phyloP scores from a whole-genome alignment of 2,113 vertebrate species.

The Amia ocellicauda region DNA sequence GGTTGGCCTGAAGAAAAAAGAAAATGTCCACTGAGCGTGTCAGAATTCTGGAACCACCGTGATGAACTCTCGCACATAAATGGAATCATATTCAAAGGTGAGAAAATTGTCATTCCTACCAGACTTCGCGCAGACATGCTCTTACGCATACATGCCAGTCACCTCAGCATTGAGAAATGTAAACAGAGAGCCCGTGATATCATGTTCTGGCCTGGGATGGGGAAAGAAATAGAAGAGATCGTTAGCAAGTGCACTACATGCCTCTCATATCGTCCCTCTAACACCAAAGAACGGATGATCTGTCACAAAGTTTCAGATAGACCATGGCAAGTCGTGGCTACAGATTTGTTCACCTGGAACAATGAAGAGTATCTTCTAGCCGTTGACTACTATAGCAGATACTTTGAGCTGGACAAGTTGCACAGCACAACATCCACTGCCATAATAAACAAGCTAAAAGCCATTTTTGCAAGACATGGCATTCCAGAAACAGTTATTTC shows the following conservation, averaged over 20 bases:
- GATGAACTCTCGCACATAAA: slow-evolving; percentile 18
- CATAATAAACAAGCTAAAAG: slow-evolving; percentile 16
- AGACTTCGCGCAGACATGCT: slow-evolving; percentile 9
- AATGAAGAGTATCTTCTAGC: background rate
- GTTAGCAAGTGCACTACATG: slow-evolving; percentile 15
- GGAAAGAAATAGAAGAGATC: slow-evolving; percentile 3
- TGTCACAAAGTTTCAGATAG: slow-evolving; percentile 3
- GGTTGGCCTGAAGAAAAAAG: slow-evolving; percentile 20
- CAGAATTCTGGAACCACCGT: slow-evolving; percentile 22
- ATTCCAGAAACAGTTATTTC: slow-evolving; percentile 17
- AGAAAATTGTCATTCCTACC: slow-evolving; percentile 23
- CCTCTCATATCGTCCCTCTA: background rate
- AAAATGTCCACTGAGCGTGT: slow-evolving; percentile 9
- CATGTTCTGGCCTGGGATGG: slow-evolving; percentile 4
- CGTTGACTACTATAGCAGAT: slow-evolving; percentile 22
- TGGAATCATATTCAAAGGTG: slow-evolving; percentile 24
- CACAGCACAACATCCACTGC: background rate
- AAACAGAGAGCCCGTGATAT: slow-evolving; percentile 14
- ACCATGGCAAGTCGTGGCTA: background rate
- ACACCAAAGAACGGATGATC: slow-evolving; percentile 20
- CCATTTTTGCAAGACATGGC: slow-evolving; percentile 8
- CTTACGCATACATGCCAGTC: slow-evolving; percentile 5
- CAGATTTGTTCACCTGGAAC: slow-evolving; percentile 14
- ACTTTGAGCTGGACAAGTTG: slow-evolving; percentile 8
- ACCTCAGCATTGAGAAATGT: background rate